Conservation (phyloP, 2,888 invertebrate genomes). For the Lutraria lutraria region DNA sequence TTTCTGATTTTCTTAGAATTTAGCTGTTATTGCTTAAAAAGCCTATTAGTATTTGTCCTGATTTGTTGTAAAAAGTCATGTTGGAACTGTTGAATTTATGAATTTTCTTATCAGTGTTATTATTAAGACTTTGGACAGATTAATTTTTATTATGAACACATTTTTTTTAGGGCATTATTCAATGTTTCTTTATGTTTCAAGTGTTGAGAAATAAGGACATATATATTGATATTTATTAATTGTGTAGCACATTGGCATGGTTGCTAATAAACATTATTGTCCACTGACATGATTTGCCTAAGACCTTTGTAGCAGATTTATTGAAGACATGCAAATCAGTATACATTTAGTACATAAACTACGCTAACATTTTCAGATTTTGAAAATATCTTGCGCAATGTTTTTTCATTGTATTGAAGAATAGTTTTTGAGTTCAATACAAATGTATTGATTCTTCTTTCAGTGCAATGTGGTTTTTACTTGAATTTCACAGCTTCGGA, state of each 20-base stretch:
- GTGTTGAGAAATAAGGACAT: background rate
- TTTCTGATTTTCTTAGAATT: background rate
- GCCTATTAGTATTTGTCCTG: background rate
- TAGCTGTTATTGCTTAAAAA: background rate
- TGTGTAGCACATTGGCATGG: background rate
- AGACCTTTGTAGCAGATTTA: too few species aligned
- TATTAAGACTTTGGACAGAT: background rate
- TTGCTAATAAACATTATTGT: too few species aligned
- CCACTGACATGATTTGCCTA: too few species aligned
- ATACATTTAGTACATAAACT: too few species aligned
- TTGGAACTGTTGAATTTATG: background rate
- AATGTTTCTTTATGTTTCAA: background rate
- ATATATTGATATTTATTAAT: constrained; percentile 6
- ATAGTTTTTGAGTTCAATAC: too few species aligned
- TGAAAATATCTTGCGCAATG: too few species aligned
- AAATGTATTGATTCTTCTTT: too few species aligned
- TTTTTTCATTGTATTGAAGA: too few species aligned
- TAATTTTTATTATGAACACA: constrained; percentile 13
- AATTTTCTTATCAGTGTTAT: constrained; percentile 7
- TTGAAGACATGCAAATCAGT: too few species aligned
- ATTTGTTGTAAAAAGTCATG: background rate
- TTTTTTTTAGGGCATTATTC: background rate
- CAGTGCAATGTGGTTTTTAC: too few species aligned
- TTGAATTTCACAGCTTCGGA: too few species aligned
- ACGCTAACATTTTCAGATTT: too few species aligned